phyloP scores from a whole-genome alignment of 2,797 vertebrate species.

The Acanthurus tractus region DNA sequence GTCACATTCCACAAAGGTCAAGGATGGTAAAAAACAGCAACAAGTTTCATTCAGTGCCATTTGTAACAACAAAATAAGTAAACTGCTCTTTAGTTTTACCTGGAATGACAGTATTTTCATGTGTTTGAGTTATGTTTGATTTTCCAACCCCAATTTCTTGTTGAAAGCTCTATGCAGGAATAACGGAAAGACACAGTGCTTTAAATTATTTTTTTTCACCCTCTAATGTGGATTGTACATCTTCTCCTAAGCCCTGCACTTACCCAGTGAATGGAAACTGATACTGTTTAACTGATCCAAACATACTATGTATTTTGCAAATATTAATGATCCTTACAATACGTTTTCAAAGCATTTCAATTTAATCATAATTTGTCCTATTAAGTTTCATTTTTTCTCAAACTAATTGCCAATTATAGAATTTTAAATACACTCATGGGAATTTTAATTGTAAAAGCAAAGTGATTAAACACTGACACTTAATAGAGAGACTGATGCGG shows the following conservation, averaged over 20 bases:
- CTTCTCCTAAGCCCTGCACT: no score
- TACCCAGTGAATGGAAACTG: not conserved
- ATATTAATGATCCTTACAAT: slow-evolving; percentile 1
- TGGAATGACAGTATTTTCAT: not conserved
- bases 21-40: no score
- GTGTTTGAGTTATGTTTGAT: not conserved
- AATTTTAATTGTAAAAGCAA: slow-evolving; percentile 39
- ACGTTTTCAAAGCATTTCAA: slow-evolving; percentile 2
- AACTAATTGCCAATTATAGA: slow-evolving; percentile 2
- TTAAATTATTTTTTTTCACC: not conserved
- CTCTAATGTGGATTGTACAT: no score
- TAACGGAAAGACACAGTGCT: not conserved
- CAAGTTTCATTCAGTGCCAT: no score
- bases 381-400: not conserved
- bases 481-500: slow-evolving; percentile 44
- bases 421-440: slow-evolving; percentile 20
- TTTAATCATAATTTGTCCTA: not conserved
- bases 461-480: slow-evolving; percentile 37
- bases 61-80: not conserved
- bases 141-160: not conserved
- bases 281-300: not conserved
- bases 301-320: not conserved
- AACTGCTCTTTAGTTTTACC: not conserved
- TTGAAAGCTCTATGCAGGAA: not conserved
- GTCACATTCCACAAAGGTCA: no score